Base-by-base conservation (phyloP, 2,888 invertebrate genomes). In the Andrena bucephala region DNA sequence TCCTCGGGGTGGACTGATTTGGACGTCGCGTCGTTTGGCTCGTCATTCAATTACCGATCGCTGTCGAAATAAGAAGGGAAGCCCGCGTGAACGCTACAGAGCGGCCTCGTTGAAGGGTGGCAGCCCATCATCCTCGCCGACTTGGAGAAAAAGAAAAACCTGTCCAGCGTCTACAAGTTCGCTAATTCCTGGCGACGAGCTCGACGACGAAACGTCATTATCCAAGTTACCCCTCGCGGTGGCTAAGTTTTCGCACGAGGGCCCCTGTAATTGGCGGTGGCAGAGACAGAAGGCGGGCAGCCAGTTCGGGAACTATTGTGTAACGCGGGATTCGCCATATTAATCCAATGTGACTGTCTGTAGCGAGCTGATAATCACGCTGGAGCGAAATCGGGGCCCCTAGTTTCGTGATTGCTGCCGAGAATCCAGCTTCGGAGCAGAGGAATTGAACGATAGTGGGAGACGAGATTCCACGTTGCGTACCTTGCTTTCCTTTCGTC, bases 241-340 rank as follows among this genome's bases (percentile, higher is more conserved):
- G 70, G 59, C 63, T 60, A 76, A 83, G 82, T 83, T 83, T 83
- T 76, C 59, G 27, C 42, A 42, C 33, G 31, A n/a, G 62, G 50
- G 76, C 76, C 65, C 59, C 81, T 65, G 50, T 81, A 83, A 83
- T 81, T 81, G 82, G 81, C 60, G 27, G 76, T 76, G 82, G 76
- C 81, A 69, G 72, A 68, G 71, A 81, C 65, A 52, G 67, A 76
- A 67, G 52, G 31, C 65, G 65, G 31, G 42, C 70, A 62, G 27
- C 42, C 20, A 20, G 52, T 50, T 78, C 52, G 31, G 31, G 57
- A 72, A 81, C 80, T 72, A 79, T 81, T 81, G 80, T 67, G 62
- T 68, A 63, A 62, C 80, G 57, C 60, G 29, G 62, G 50, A 71
- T 27, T 62, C 54, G 67, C 60, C 70, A 50, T 79, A 81, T 81